Evolutionary conservation across 1,140 invertebrate genomes (phyloP), one percentile per base, ranked within the genome.

Genomic region (Berghia stephanieae): DNA sequence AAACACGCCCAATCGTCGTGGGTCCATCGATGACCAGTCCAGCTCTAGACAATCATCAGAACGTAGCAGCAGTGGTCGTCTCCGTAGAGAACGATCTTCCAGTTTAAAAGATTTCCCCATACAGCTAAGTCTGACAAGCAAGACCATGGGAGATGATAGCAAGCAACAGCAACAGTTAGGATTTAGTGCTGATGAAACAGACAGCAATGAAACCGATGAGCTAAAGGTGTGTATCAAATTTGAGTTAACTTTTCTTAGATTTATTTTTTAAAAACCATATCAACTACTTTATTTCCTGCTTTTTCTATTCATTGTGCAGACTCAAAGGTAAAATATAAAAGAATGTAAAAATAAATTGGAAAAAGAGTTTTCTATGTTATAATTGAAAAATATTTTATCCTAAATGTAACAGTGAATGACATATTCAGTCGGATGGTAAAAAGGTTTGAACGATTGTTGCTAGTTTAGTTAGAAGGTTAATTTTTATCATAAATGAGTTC

Each of bases 131-230:
- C 60, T 86, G 13, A 79, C 81, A 3, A 49, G 81, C 78, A 79
- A 80, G 78, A 52, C 46, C 10, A 24, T 34, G 34, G 36, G 77
- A 5, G 49, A 69, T 46, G 78, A 73, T 57, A 69, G 77, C 16
- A 76, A 80, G 44, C 73, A 78, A n/a, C 70, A 74, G 68, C 44
- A 63, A 40, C 79, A 80, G 66, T 43, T 34, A 21, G 74, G 49
- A 43, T 52, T 77, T 57, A 81, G 78, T 42, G 66, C 68, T 49
- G 79, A 82, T 72, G 79, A 83, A 73, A 83, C 84, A 4, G 78
- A 80, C 42, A 82, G 83, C 78, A 87, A 87, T 81, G 86, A 88
- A 79, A 88, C 87, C 36, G 87, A 88, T 83, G 87, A 88, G 80
- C 80, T 84, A 10, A 88, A 89, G 83, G 88, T 89, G 76, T n/a